Percentiles rank a stretch among this genome's conserved stretches.
phyloP scores from a whole-genome alignment of 2,888 invertebrate species.

The Drosophila peninsularis region DNA sequence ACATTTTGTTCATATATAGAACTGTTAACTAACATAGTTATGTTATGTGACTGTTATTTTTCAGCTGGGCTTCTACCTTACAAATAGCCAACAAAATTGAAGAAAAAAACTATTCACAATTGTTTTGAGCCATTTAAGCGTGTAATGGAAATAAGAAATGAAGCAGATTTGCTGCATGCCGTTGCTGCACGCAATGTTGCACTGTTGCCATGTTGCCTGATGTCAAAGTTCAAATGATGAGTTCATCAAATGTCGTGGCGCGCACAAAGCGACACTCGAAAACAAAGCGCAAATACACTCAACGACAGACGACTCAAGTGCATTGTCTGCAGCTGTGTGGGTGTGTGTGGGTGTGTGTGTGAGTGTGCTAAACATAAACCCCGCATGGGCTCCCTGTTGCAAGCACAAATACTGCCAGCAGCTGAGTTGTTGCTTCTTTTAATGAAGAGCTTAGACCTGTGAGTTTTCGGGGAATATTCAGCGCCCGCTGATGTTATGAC shows the following conservation, averaged over 20 bases:
- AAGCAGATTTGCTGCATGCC: conserved; percentile 5
- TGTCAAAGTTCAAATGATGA: conserved; percentile 76
- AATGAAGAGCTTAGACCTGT: conserved; percentile 3
- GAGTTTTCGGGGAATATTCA: not conserved
- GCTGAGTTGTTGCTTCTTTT: conserved; percentile 3
- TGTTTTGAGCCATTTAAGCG: no score
- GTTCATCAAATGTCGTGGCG: conserved; percentile 68
- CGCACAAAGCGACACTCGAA: conserved; percentile 63
- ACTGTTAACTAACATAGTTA: no score
- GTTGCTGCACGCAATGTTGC: conserved; percentile 7
- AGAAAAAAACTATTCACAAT: no score
- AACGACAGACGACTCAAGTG: conserved; percentile 67
- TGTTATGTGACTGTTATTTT: no score
- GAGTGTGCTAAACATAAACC: conserved; percentile 10
- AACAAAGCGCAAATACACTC: conserved; percentile 77
- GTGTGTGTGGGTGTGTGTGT: not conserved
- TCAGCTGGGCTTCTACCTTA: no score
- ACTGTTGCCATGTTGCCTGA: conserved; percentile 24
- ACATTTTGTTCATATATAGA: no score
- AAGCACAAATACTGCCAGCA: conserved; percentile 4
- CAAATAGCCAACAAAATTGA: no score
- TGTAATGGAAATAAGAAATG: not conserved
- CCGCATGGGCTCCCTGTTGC: conserved; percentile 17
- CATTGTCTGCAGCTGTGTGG: conserved; percentile 43
- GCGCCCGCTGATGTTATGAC: conserved; percentile 1